Base-by-base conservation (phyloP, 2,113 vertebrate species). In the Charadrius vociferus region DNA sequence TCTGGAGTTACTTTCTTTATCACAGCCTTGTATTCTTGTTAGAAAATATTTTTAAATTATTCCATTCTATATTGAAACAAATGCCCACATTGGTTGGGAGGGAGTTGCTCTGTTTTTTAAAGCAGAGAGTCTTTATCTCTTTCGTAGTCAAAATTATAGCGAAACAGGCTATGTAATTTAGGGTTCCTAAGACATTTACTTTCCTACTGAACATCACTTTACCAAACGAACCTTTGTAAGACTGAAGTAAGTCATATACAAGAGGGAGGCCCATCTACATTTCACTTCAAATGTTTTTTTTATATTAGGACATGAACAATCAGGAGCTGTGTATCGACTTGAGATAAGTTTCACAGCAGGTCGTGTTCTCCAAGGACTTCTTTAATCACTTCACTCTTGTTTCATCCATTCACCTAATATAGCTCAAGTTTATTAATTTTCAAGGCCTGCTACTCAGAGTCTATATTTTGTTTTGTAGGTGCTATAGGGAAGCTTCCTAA, bases 171-270 rank as follows among this genome's bases (percentile, higher is more conserved):
- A 45, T 45, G 43, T 45, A 45, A 45, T 53, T 71, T 6, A 12
- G 11, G 30, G 3, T 32, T 93, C 50, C 50, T 55, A 75, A 41
- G 59, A 26, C 11, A 12, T 18, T 34, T 56, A 43, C 10, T 55
- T 87, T 79, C 29, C 26, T 59, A 16, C 49, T 39, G 32, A 85
- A 41, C 12, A 11, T 72, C 37, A 20, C 12, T 45, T 72, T 84
- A 20, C 8, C 34, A 81, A 41, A 74, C 0, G 0, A 70, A 70
- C 11, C 8, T 45, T 71, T 70, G 14, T 32, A 89, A 81, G n/a
- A 71, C 4, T 66, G 32, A 78, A 61, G 6, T 2, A 29, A 24
- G 27, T 30, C 6, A 49, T 20, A 6, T n/a, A 43, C 0, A 0
- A 55, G 17, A 32, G n/a, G 19, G 27, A 41, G 7, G 34, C 24